phyloP scores from a whole-genome alignment of 2,888 invertebrate genomes.

The Lissocephala sabroskyi region DNA sequence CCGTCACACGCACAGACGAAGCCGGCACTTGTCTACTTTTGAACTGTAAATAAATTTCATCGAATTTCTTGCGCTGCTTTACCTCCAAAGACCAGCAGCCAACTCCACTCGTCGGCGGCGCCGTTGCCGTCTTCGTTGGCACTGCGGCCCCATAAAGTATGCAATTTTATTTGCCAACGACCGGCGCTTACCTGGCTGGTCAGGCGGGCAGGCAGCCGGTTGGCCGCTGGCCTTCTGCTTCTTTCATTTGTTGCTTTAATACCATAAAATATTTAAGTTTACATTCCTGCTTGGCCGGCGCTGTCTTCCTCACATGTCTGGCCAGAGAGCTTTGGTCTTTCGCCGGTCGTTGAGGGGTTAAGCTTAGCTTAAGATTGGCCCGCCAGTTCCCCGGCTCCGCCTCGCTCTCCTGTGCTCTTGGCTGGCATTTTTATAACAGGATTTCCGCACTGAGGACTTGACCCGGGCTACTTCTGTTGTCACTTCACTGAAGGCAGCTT shows the following conservation, averaged over 20 bases:
- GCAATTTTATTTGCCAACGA: conserved; percentile 55
- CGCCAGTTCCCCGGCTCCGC: too few species aligned
- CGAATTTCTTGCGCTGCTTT: conserved; percentile 39
- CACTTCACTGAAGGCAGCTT: too few species aligned
- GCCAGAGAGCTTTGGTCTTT: conserved; percentile 14
- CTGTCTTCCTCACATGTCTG: conserved; percentile 5
- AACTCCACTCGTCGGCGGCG: too few species aligned
- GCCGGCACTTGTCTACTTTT: conserved; percentile 43
- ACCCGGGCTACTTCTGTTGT: too few species aligned
- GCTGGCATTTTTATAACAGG: too few species aligned
- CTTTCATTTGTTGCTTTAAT: conserved; percentile 45
- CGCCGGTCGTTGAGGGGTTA: too few species aligned
- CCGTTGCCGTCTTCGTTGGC: conserved; percentile 25
- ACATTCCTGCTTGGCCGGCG: conserved; percentile 46
- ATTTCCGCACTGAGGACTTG: too few species aligned
- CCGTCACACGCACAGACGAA: neutral
- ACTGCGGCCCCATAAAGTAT: conserved; percentile 55
- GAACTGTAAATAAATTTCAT: conserved; percentile 66
- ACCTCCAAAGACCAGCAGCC: conserved; percentile 5
- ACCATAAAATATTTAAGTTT: conserved; percentile 66
- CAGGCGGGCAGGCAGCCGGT: neutral
- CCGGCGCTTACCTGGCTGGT: conserved; percentile 48
- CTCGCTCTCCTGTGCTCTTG: too few species aligned
- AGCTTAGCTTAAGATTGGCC: too few species aligned
- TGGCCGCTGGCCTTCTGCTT: conserved; percentile 9